These are phyloP conservation scores for Gnatocerus cornutus DNA, from an alignment of 2,888 invertebrate genomes.

Conservation along the genomic window DNA sequence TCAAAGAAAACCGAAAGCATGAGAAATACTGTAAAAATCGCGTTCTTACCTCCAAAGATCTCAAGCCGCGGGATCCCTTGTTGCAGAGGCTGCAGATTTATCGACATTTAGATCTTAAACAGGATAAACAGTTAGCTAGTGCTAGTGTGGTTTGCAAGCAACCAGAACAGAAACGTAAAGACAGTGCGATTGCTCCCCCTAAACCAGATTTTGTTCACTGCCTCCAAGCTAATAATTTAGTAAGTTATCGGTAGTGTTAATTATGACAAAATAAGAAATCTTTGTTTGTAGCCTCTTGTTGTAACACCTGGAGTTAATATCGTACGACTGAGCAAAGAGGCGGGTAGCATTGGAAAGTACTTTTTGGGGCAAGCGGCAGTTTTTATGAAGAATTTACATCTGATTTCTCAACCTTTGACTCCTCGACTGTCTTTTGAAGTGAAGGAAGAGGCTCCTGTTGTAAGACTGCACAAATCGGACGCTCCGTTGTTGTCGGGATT, in stretches of 20 bases:
- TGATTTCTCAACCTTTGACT: conserved; percentile 78
- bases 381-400: conserved; percentile 80
- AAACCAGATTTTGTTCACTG: conserved; percentile 61
- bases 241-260: conserved; percentile 53
- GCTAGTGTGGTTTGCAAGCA: conserved; percentile 82
- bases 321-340: conserved; percentile 76
- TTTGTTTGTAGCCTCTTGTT: conserved; percentile 62
- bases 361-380: conserved; percentile 82
- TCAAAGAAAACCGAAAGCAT: conserved; percentile 59
- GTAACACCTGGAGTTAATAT: conserved; percentile 78
- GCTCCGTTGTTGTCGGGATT: conserved; percentile 88
- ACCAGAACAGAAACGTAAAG: conserved; percentile 78
- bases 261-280: neutral
- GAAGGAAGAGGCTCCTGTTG: conserved; percentile 66
- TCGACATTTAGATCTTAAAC: conserved; percentile 84
- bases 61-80: conserved; percentile 76
- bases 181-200: conserved; percentile 71
- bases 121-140: conserved; percentile 85
- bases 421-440: conserved; percentile 74
- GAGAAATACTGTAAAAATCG: conserved; percentile 71
- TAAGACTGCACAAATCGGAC: conserved; percentile 73
- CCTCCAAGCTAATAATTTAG: conserved; percentile 63
- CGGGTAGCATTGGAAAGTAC: conserved; percentile 80
- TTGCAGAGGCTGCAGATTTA: conserved; percentile 78
- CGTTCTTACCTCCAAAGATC: conserved; percentile 72